Evolutionary conservation across 2,113 vertebrate species (phyloP).

Genomic region (Chamaea fasciata): DNA sequence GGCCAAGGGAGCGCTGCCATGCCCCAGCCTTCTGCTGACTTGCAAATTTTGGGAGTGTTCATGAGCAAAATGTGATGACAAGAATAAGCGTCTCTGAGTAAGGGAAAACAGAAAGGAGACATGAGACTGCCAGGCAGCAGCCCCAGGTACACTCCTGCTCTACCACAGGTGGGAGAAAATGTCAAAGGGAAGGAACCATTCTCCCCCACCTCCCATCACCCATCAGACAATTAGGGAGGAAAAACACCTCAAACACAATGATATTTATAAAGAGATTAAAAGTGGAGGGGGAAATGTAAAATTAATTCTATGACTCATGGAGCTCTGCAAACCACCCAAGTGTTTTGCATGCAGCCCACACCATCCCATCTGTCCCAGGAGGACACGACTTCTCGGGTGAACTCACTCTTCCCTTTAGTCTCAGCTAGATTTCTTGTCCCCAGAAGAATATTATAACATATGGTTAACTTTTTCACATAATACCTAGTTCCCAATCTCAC

Average conservation of each 20-base stretch:
- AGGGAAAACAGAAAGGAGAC: neutral
- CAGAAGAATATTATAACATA: constrained; percentile 35
- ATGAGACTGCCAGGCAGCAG: neutral
- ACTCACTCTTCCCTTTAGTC: neutral
- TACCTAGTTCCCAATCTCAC: constrained; percentile 38
- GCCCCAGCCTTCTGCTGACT: constrained; percentile 22
- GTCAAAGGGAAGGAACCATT: neutral
- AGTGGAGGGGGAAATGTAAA: rapidly evolving
- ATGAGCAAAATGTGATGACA: neutral
- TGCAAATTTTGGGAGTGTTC: neutral
- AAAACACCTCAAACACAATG: neutral
- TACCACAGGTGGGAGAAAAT: neutral
- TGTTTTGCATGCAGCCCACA: neutral
- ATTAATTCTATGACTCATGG: neutral
- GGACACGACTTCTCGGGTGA: neutral
- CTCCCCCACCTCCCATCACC: neutral
- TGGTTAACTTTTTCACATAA: constrained; percentile 32
- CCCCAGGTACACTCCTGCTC: neutral
- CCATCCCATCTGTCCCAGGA: neutral
- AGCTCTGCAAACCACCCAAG: neutral
- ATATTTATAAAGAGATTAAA: neutral
- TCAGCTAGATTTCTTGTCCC: constrained; percentile 28
- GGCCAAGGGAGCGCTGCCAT: neutral
- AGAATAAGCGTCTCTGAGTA: neutral
- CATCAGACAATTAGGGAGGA: neutral